Evolutionary conservation across 37 sponge, comb jelly and placozoan genomes (phyloP).

Genomic region (Axinella damicornis): DNA sequence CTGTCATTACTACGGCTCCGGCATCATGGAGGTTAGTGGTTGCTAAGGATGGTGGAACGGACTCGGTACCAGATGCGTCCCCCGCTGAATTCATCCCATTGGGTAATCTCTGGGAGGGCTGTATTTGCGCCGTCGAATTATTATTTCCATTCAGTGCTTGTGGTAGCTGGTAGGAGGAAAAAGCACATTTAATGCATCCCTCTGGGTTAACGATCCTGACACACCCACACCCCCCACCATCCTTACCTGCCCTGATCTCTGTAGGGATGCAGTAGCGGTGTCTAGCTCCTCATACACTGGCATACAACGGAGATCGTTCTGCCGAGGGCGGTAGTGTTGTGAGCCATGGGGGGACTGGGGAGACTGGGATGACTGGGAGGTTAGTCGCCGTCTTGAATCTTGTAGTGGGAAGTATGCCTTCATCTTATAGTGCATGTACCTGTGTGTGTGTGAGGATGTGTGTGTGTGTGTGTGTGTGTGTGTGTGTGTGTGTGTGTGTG

Average conservation of each 20-base stretch:
- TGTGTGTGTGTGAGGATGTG: not conserved
- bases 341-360: not conserved
- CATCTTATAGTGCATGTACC: constrained; percentile 83
- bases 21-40: not conserved
- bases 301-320: constrained; percentile 29
- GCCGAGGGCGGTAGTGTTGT: not conserved
- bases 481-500: not conserved
- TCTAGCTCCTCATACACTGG: constrained; percentile 46
- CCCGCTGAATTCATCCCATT: not conserved
- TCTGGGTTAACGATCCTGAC: no score
- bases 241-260: no score
- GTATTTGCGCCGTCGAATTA: not conserved
- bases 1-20: not conserved
- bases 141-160: not conserved
- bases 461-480: not conserved
- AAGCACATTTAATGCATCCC: no score
- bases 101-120: not conserved
- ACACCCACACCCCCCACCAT: no score
- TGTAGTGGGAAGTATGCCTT: constrained; percentile 26
- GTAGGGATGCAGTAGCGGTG: not conserved
- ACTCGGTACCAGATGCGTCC: not conserved
- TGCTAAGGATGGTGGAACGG: not conserved
- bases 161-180: not conserved
- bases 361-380: not conserved
- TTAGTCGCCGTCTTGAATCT: not conserved